phyloP scores from a whole-genome alignment of 1,140 invertebrate genomes.

The Brachionus calyciflorus region DNA sequence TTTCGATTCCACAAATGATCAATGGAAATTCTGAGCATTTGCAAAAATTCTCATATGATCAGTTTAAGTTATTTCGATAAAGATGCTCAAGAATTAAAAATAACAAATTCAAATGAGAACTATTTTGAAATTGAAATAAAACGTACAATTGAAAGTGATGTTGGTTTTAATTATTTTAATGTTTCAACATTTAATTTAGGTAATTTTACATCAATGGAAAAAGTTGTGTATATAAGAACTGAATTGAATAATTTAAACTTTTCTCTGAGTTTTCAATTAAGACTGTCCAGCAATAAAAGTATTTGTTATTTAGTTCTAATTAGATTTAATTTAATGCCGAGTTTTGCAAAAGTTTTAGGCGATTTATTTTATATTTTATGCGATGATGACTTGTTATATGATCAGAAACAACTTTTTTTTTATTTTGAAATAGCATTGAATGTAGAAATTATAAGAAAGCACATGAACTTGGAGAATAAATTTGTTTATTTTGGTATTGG shows the following conservation, averaged over 20 bases:
- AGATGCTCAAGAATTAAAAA: not conserved
- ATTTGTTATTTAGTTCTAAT: not conserved
- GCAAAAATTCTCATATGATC: not conserved
- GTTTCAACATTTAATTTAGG: not conserved
- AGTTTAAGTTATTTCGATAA: not conserved
- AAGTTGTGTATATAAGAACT: not conserved
- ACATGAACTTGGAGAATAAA: not conserved
- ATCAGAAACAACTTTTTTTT: too few relatives aligned
- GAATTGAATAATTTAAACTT: not conserved
- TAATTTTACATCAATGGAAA: not conserved
- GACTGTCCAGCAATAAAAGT: not conserved
- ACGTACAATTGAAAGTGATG: not conserved
- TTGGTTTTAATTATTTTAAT: not conserved
- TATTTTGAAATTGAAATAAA: not conserved
- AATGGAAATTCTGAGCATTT: too few relatives aligned
- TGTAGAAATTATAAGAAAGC: not conserved
- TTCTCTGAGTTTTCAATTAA: not conserved
- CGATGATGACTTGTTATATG: too few relatives aligned
- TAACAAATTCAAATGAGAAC: not conserved
- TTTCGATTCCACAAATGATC: not conserved
- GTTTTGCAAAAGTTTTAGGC: not conserved
- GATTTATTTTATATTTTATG: constrained; percentile 4
- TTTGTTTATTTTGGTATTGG: not conserved
- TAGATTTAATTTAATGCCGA: not conserved
- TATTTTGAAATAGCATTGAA: constrained; percentile 1